These are phyloP conservation scores for Volucella inflata DNA, from an alignment of 2,888 invertebrate genomes.

Conservation along the genomic window DNA sequence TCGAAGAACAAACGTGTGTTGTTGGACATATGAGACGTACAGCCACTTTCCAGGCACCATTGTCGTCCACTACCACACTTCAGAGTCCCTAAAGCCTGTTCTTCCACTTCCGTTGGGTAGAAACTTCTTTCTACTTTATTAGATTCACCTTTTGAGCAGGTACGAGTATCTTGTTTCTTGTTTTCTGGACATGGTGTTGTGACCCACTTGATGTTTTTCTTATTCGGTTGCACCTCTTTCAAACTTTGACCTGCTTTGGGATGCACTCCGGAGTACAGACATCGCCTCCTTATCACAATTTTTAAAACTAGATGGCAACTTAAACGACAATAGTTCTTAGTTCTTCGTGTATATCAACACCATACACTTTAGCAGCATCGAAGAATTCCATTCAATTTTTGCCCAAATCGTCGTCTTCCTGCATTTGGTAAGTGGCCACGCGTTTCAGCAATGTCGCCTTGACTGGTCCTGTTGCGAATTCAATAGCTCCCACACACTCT, in stretches of 20 bases:
- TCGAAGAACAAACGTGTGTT: too few relatives aligned
- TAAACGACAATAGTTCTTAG: slow-evolving; percentile 40
- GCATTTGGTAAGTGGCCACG: too few relatives aligned
- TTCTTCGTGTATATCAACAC: slow-evolving; percentile 36
- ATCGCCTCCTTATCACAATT: slow-evolving; percentile 3
- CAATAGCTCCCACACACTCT: background rate
- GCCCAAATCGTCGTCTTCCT: too few relatives aligned
- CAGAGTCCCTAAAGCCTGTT: too few relatives aligned
- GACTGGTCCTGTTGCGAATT: slow-evolving; percentile 29
- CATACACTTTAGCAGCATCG: slow-evolving; percentile 34
- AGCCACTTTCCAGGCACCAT: too few relatives aligned
- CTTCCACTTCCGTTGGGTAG: too few relatives aligned
- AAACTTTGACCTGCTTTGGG: slow-evolving; percentile 3
- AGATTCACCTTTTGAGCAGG: too few relatives aligned
- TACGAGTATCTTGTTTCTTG: too few relatives aligned
- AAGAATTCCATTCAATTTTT: too few relatives aligned
- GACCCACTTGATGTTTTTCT: slow-evolving; percentile 22
- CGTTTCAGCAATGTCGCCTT: slow-evolving; percentile 40
- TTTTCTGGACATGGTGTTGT: slow-evolving; percentile 21
- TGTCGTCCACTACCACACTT: too few relatives aligned
- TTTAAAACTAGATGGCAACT: slow-evolving; percentile 50
- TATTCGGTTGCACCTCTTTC: slow-evolving; percentile 10
- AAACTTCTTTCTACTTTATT: too few relatives aligned
- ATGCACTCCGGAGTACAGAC: slow-evolving; percentile 8
- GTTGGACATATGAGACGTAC: too few relatives aligned